These are phyloP conservation scores for Chionodraco myersi DNA, from an alignment of 2,113 vertebrate genomes.

Conservation along the genomic window DNA sequence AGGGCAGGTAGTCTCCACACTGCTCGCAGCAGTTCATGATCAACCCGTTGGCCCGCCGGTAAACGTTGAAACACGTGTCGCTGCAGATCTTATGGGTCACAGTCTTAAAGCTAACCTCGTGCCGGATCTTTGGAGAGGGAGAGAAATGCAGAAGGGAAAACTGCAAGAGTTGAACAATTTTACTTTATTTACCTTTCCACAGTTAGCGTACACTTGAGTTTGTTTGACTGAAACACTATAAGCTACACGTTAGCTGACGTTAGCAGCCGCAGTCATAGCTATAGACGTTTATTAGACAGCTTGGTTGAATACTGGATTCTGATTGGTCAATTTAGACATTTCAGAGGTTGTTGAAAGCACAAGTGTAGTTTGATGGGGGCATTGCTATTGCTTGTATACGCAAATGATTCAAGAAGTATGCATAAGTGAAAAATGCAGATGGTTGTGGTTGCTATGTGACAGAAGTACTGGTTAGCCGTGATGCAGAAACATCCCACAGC, in stretches of 20 bases:
- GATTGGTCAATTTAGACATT: too few relatives aligned
- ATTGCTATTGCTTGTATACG: too few relatives aligned
- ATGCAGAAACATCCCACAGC: neutral
- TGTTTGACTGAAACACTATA: too few relatives aligned
- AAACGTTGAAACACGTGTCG: conserved; percentile 97
- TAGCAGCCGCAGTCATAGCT: too few relatives aligned
- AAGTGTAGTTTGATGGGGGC: neutral
- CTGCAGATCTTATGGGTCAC: conserved; percentile 99
- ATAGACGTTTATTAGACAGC: too few relatives aligned
- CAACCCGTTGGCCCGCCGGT: conserved; percentile 96
- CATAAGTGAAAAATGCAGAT: conserved; percentile 19
- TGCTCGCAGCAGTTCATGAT: conserved; percentile 99
- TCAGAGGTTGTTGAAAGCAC: neutral
- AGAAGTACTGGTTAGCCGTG: neutral
- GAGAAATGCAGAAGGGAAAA: neutral
- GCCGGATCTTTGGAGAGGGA: conserved; percentile 88
- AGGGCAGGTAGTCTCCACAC: conserved; percentile 97
- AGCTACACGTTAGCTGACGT: too few relatives aligned
- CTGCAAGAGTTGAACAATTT: too few relatives aligned
- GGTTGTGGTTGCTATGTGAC: conserved; percentile 32
- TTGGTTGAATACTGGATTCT: too few relatives aligned
- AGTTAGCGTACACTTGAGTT: too few relatives aligned
- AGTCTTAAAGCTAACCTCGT: conserved; percentile 99
- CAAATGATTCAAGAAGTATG: neutral
- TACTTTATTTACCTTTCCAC: too few relatives aligned